Percentiles rank a stretch among this genome's conserved stretches.
These are phyloP conservation scores for Machimus rusticus DNA, from an alignment of 2,888 invertebrate species.

Conservation along the genomic window DNA sequence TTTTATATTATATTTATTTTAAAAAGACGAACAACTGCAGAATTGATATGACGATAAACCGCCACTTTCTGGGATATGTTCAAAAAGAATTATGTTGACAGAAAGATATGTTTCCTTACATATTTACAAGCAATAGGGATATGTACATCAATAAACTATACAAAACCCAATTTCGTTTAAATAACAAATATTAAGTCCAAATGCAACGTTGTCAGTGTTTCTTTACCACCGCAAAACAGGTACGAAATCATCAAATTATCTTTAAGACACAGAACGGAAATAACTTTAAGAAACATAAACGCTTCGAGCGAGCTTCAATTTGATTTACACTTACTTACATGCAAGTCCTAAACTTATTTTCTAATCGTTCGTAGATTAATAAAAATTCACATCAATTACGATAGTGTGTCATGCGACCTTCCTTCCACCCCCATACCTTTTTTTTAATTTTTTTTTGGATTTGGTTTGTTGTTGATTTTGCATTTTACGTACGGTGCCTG, in stretches of 20 bases:
- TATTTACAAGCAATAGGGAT: neutral
- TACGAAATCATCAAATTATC: neutral
- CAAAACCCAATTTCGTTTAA: neutral
- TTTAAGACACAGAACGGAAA: neutral
- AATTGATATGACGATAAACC: neutral
- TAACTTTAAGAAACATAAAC: neutral
- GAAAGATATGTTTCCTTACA: neutral
- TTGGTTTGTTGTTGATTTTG: neutral
- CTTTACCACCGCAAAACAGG: neutral
- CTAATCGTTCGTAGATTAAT: neutral
- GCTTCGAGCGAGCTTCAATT: neutral
- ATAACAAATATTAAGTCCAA: neutral
- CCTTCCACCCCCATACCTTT: neutral
- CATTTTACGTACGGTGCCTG: neutral
- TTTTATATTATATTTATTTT: neutral
- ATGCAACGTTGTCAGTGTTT: neutral
- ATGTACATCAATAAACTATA: slow-evolving; percentile 1
- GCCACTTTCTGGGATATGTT: neutral
- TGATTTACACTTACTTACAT: slow-evolving; percentile 1
- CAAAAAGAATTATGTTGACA: neutral
- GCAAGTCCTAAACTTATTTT: neutral
- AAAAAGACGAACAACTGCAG: neutral
- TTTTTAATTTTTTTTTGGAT: neutral
- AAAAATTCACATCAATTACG: neutral
- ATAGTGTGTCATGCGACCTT: neutral